Percentiles rank a stretch among this genome's conserved stretches.
Evolutionary conservation across 2,797 vertebrate species (phyloP).

Genomic region (Aratinga solstitialis): DNA sequence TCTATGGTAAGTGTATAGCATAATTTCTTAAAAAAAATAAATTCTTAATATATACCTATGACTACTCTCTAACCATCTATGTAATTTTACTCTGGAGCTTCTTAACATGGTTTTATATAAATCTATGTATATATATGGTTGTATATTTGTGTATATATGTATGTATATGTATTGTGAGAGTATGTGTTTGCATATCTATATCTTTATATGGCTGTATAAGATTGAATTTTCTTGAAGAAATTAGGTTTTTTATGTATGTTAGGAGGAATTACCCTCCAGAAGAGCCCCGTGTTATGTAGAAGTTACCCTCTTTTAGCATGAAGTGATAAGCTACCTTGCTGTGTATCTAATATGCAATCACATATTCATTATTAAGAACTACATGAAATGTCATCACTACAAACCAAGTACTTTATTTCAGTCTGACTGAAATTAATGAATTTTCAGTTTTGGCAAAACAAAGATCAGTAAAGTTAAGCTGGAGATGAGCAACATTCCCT

Average conservation of each 20-base stretch:
- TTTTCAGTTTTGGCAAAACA: neutral
- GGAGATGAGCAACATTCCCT: neutral
- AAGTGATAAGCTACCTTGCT: neutral
- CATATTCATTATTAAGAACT: neutral
- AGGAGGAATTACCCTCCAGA: neutral
- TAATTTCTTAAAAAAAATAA: neutral
- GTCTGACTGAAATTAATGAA: neutral
- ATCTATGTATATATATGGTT: neutral
- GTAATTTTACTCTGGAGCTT: neutral
- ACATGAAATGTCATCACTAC: neutral
- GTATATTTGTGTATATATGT: neutral
- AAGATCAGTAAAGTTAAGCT: neutral
- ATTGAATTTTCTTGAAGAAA: neutral
- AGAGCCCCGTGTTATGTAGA: neutral
- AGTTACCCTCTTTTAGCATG: neutral
- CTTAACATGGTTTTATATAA: neutral
- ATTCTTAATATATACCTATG: neutral
- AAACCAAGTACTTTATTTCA: neutral
- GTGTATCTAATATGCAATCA: neutral
- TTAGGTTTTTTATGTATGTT: rapidly evolving
- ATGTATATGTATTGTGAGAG: neutral
- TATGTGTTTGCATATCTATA: neutral
- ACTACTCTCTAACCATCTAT: neutral
- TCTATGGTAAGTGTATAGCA: neutral
- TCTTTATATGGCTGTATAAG: neutral